These are phyloP conservation scores for Gorsachius goisagi DNA, from an alignment of 2,113 vertebrate species.

Conservation along the genomic window DNA sequence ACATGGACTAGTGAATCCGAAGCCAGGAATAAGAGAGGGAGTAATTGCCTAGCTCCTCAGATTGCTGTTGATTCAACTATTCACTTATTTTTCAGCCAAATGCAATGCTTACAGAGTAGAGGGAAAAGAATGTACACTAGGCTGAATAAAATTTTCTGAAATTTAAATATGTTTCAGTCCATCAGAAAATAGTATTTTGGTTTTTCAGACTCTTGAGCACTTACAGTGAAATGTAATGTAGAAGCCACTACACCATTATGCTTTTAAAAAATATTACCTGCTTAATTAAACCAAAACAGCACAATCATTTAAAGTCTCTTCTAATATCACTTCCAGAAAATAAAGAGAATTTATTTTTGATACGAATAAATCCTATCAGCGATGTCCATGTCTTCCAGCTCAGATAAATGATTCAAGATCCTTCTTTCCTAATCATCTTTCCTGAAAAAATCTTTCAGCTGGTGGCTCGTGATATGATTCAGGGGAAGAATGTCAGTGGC, in stretches of 20 bases:
- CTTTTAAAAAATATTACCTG: neutral
- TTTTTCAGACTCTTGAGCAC: neutral
- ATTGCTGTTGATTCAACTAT: rapidly evolving
- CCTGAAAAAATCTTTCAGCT: conserved; percentile 70
- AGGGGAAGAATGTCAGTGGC: conserved; percentile 9
- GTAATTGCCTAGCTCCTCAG: neutral
- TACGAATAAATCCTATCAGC: conserved; percentile 48
- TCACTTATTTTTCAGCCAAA: neutral
- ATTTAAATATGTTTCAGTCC: neutral
- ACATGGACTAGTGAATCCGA: neutral
- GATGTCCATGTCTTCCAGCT: neutral
- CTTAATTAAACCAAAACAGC: conserved; percentile 2
- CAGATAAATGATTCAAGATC: conserved; percentile 52
- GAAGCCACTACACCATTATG: neutral
- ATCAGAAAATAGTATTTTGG: neutral
- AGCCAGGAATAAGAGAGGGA: neutral
- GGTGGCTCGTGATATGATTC: conserved; percentile 52
- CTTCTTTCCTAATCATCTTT: conserved; percentile 54
- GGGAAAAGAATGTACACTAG: neutral
- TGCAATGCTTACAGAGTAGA: neutral
- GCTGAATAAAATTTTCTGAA: neutral
- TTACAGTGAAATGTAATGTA: neutral
- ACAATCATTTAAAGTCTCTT: neutral
- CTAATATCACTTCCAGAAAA: conserved; percentile 20
- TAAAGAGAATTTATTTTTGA: conserved; percentile 35